Base-by-base conservation (phyloP, 2,888 invertebrate genomes). In the Macaria liturata region DNA sequence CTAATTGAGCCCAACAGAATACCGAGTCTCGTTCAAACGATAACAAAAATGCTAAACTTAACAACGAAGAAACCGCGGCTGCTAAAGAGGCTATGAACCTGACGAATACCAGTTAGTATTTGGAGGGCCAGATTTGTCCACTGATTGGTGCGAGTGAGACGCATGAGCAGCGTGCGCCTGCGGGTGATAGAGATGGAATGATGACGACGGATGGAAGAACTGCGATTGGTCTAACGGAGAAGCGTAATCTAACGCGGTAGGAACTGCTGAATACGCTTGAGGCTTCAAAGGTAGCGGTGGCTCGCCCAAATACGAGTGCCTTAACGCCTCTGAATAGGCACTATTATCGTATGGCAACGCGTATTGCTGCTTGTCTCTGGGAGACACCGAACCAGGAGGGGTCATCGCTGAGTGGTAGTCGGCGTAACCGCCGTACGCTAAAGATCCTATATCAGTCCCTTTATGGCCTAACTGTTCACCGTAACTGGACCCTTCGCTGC, bases 311-410 rank as follows among this genome's bases (percentile, higher is more conserved):
- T 93, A 91, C 32, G 90, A 86, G 68, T 90, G 89, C 61, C 94
- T 88, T 74, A 95, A 75, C 40, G 94, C 93, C 80, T 95, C 94
- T 9, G 95, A 93, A 86, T 96, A 95, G 68, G 95, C 94, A 73
- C 85, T 88, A 61, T 91, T 91, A 55, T 91, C 82, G 86, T 93
- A 84, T 64, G 93, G 76, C 84, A 92, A 70, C 4, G 91, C 84
- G 56, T 91, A 91, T 71, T 95, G 95, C 71, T 94, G 96, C 80
- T 93, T 97, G 77, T 98, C 98, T 62, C 98, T 93, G 0, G 98
- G 98, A 4, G 98, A 98, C 1, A 98, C 98, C 3, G 98, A 98
- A n/a, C 98, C 97, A 52, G 98, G 98, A 53, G 98, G 98, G 4
- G 98, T 98, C 97, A 98, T 98, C 49, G 97, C 97, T 44, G 97